Percentiles rank a stretch among this genome's conserved stretches.
phyloP scores from a whole-genome alignment of 1,140 invertebrate species.

The Bacillus rossius region DNA sequence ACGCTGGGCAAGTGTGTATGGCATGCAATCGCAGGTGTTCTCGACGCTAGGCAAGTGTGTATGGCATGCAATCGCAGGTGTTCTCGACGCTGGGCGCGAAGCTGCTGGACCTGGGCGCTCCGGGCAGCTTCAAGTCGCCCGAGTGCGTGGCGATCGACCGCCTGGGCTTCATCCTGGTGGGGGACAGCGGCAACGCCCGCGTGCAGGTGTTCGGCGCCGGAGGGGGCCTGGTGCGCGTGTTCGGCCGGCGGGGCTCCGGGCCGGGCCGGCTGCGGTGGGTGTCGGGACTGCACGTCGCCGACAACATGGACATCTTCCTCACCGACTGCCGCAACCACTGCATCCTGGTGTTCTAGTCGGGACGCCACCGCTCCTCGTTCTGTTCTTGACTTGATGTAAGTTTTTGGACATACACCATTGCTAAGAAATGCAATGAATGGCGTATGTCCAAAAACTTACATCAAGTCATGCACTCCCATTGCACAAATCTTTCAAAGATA shows the following conservation, averaged over 20 bases:
- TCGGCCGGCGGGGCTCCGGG: constrained; percentile 52
- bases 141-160: constrained; percentile 63
- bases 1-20: no score
- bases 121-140: constrained; percentile 57
- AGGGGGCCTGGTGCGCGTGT: constrained; percentile 55
- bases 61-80: no score
- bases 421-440: no score
- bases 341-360: constrained; percentile 58
- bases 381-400: no score
- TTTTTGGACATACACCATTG: no score
- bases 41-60: no score
- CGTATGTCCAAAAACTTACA: no score
- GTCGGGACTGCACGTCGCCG: constrained; percentile 59
- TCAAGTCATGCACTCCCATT: no score
- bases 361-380: no score
- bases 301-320: constrained; percentile 58
- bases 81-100: constrained; percentile 47
- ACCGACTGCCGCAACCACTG: constrained; percentile 65
- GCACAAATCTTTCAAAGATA: no score
- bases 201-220: constrained; percentile 65
- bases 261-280: constrained; percentile 62
- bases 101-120: constrained; percentile 50
- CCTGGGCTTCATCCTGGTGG: constrained; percentile 66
- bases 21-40: no score
- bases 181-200: constrained; percentile 69